Base-by-base conservation (phyloP, 2,888 invertebrate species). In the Aspidiotus destructor region DNA sequence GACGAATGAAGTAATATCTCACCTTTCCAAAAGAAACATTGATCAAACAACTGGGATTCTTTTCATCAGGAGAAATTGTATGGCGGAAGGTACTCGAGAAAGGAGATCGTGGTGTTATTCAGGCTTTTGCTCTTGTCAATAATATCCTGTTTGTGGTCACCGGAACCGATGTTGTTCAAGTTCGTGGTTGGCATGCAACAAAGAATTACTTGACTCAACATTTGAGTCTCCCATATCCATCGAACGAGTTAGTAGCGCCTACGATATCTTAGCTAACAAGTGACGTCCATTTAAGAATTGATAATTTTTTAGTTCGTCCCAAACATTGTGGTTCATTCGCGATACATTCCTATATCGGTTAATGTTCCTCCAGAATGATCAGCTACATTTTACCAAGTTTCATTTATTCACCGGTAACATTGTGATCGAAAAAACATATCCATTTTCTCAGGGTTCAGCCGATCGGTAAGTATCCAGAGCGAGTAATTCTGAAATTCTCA, bases 1-100 rank as follows among this genome's bases (percentile, higher is more conserved):
- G 58, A 62, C 60, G 28, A 44, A 44, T 61, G 60, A 65, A 52
- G 58, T 70, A 57, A 57, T 28, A 53, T 67, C n/a, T n/a, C 55
- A 5, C 28, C 5, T 28, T 28, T 28, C 28, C 28, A 28, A 28
- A 5, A 28, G 5, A 28, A 28, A 28, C 28, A 28, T 64, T 68
- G 44, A 42, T 52, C 40, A 58, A 11, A 13, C 40, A 11, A 58
- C 28, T 58, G 28, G 16, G 10, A 58, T 55, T 55, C 10, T 28
- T 28, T 8, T 9, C 40, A 28, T 58, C 28, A 86, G 89, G 88
- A 62, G 83, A 87, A 77, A 84, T 89, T 73, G 78, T 86, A 74
- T 94, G 93, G 92, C 83, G 93, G 69, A 88, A 91, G 76, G 83
- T 92, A 62, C 80, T 93, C 64, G 93, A 93, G 74, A 77, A 78